Percentiles rank a stretch among this genome's conserved stretches.
Conservation (phyloP, 2,888 invertebrate genomes). For the Amphimallon solstitiale region DNA sequence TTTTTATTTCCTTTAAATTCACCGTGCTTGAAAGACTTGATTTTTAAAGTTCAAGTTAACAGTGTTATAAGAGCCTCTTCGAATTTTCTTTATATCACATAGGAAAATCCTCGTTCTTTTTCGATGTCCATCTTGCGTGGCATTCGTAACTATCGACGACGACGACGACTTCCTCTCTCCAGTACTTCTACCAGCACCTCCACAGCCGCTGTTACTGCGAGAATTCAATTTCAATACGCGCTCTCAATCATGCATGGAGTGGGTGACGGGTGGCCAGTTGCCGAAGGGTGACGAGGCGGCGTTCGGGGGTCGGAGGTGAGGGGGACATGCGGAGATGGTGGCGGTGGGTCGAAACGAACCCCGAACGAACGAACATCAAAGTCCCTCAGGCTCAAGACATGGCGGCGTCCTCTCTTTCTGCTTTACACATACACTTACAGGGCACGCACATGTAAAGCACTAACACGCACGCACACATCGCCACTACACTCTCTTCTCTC, state of each 20-base stretch:
- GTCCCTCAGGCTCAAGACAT: conserved; percentile 48
- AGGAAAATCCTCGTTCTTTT: too few relatives aligned
- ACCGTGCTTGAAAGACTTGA: too few relatives aligned
- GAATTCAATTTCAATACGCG: conserved; percentile 66
- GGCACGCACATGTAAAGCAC: conserved; percentile 20
- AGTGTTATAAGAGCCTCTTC: too few relatives aligned
- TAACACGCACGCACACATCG: conserved; percentile 16
- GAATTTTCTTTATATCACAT: too few relatives aligned
- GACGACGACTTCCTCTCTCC: background rate
- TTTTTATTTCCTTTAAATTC: too few relatives aligned
- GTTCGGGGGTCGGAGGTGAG: conserved; percentile 45
- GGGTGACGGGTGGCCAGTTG: conserved; percentile 57
- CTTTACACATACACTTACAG: background rate
- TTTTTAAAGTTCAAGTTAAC: too few relatives aligned
- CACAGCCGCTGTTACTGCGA: conserved; percentile 40
- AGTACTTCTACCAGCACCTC: background rate
- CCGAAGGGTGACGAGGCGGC: conserved; percentile 4
- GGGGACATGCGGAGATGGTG: conserved; percentile 44
- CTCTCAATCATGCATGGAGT: conserved; percentile 65
- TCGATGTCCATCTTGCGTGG: background rate
- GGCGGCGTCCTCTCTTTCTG: conserved; percentile 27
- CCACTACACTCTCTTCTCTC: conserved; percentile 15
- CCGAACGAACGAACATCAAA: conserved; percentile 57
- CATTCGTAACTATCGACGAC: background rate
- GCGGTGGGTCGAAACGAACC: conserved; percentile 48